A percentile compares a stretch with the other conserved stretches of the same genome.
These are phyloP conservation scores for Argopecten irradians DNA, from an alignment of 1,140 invertebrate species.

Conservation along the genomic window DNA sequence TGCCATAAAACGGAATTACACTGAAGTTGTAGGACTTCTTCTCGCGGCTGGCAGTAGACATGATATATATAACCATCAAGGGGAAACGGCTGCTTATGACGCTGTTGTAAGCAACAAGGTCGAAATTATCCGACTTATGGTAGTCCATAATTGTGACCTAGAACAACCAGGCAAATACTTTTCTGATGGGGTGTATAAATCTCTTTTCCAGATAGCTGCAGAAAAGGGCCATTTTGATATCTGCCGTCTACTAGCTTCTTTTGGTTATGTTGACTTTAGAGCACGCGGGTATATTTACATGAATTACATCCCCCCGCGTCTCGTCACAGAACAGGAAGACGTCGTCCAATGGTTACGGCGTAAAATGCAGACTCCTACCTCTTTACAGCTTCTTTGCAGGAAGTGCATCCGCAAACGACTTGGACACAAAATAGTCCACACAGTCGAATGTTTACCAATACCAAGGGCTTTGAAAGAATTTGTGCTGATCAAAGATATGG, in stretches of 20 bases:
- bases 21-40: slow-evolving; percentile 80
- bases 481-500: slow-evolving; percentile 70
- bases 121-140: slow-evolving; percentile 72
- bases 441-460: slow-evolving; percentile 68
- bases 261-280: slow-evolving; percentile 71
- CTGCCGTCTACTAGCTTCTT: slow-evolving; percentile 69
- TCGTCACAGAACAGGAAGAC: slow-evolving; percentile 64
- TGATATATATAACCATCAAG: slow-evolving; percentile 76
- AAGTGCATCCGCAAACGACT: slow-evolving; percentile 70
- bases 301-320: slow-evolving; percentile 65
- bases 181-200: slow-evolving; percentile 72
- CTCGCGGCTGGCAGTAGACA: slow-evolving; percentile 76
- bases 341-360: slow-evolving; percentile 65
- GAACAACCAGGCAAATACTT: slow-evolving; percentile 75
- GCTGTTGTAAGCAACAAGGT: slow-evolving; percentile 73
- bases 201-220: slow-evolving; percentile 73
- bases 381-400: slow-evolving; percentile 70
- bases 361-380: slow-evolving; percentile 68
- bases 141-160: slow-evolving; percentile 74
- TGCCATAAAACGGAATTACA: slow-evolving; percentile 78
- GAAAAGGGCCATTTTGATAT: slow-evolving; percentile 74
- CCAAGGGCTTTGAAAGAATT: slow-evolving; percentile 73
- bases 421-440: slow-evolving; percentile 68
- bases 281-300: slow-evolving; percentile 68
- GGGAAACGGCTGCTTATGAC: slow-evolving; percentile 75